phyloP scores from a whole-genome alignment of 92 coral and sea anemone genomes.

The Pocillopora grandis region DNA sequence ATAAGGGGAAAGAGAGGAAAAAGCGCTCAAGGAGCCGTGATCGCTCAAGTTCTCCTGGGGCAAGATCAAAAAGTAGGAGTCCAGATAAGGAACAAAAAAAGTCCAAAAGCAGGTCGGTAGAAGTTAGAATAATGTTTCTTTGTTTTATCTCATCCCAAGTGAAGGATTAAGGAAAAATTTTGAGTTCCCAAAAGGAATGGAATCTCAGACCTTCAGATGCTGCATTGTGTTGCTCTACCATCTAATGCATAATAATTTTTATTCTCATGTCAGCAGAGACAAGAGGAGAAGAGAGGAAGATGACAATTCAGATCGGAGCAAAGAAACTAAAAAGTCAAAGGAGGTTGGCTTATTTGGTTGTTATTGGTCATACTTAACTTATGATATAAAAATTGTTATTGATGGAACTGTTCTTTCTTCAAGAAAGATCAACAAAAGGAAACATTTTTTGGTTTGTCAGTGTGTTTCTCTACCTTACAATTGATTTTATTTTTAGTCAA shows the following conservation, averaged over 20 bases:
- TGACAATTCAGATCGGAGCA: slow-evolving; percentile 64
- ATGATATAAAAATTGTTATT: too few relatives aligned
- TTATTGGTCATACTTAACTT: too few relatives aligned
- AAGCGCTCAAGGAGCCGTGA: slow-evolving; percentile 74
- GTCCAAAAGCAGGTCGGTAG: slow-evolving; percentile 73
- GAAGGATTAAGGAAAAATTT: background rate
- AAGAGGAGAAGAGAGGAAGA: slow-evolving; percentile 72
- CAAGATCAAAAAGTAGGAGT: slow-evolving; percentile 82
- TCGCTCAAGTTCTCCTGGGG: slow-evolving; percentile 58
- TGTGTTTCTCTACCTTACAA: background rate
- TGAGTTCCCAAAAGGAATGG: background rate
- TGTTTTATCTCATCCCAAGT: too few relatives aligned
- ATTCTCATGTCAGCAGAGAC: slow-evolving; percentile 48
- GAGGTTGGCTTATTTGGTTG: slow-evolving; percentile 28
- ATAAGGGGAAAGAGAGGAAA: slow-evolving; percentile 71
- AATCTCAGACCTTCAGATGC: background rate
- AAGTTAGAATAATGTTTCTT: background rate
- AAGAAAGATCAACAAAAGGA: background rate
- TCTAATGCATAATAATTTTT: background rate
- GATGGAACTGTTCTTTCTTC: background rate
- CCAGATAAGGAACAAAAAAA: slow-evolving; percentile 78
- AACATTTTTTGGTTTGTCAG: background rate
- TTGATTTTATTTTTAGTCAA: slow-evolving; percentile 37
- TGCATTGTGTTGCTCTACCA: too few relatives aligned
- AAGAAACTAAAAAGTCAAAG: slow-evolving; percentile 62